Evolutionary conservation across 2,113 vertebrate species (phyloP).

Genomic region (Lontra canadensis): DNA sequence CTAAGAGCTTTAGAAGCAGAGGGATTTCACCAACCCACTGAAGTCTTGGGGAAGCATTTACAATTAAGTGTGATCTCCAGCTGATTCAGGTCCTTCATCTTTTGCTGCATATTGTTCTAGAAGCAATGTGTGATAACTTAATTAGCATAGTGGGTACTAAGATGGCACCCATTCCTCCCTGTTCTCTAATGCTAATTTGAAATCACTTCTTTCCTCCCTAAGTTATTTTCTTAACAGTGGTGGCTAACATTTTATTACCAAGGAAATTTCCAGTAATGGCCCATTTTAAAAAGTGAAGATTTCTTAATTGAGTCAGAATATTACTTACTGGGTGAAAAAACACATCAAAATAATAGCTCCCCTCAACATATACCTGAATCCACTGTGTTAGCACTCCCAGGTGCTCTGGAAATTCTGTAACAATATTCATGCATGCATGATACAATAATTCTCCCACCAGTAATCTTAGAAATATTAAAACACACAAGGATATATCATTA

Average conservation of each 20-base stretch:
- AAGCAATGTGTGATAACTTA: constrained; percentile 14
- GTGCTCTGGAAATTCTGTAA: constrained; percentile 26
- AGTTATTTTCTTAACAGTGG: constrained; percentile 50
- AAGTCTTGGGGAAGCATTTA: not conserved
- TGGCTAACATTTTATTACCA: constrained; percentile 42
- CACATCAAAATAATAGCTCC: constrained; percentile 44
- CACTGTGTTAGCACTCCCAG: not conserved
- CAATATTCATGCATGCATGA: not conserved
- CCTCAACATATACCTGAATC: not conserved
- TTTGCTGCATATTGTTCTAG: not conserved
- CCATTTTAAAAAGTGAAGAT: constrained; percentile 39
- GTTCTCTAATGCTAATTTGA: constrained; percentile 31
- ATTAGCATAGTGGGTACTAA: constrained; percentile 1
- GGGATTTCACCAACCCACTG: not conserved
- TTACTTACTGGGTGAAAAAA: constrained; percentile 23
- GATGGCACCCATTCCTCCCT: not conserved
- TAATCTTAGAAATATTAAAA: constrained; percentile 39
- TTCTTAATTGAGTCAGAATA: constrained; percentile 49
- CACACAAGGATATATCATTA: not conserved
- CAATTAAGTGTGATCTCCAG: constrained; percentile 21
- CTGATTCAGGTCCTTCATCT: not conserved
- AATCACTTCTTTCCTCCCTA: constrained; percentile 23
- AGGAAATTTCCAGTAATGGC: constrained; percentile 29
- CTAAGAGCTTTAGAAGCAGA: constrained; percentile 17
- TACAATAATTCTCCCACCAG: not conserved